phyloP scores from a whole-genome alignment of 2,797 vertebrate genomes.

The Melanotaenia pygmaea region DNA sequence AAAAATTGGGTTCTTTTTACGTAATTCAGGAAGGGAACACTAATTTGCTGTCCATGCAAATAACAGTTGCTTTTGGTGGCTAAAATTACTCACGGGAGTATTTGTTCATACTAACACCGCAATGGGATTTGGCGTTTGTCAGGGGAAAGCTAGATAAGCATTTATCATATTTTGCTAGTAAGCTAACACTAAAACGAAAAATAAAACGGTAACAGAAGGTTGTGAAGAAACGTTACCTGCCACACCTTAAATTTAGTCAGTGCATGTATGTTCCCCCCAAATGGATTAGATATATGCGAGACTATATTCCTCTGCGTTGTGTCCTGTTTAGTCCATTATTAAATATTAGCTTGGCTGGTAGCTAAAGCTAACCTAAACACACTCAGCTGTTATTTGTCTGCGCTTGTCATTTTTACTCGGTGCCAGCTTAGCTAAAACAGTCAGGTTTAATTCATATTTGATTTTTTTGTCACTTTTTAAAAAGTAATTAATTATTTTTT shows the following conservation, averaged over 20 bases:
- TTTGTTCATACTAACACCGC: background rate
- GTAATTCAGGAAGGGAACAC: background rate
- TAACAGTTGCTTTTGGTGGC: accelerated
- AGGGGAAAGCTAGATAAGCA: background rate
- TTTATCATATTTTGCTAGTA: slow-evolving; percentile 15
- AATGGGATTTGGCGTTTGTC: slow-evolving; percentile 11
- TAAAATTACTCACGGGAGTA: background rate
- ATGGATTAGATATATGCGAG: background rate
- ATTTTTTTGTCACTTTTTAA: background rate
- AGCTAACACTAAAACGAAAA: slow-evolving; percentile 51
- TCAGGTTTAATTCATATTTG: background rate
- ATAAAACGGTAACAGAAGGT: slow-evolving; percentile 35
- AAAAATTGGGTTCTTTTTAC: background rate
- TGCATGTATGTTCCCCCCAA: background rate
- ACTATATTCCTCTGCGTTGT: background rate
- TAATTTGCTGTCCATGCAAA: background rate
- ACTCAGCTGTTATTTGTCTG: slow-evolving; percentile 55
- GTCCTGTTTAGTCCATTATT: background rate
- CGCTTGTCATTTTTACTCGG: slow-evolving; percentile 10
- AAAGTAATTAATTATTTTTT: accelerated
- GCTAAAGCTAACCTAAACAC: slow-evolving; percentile 40
- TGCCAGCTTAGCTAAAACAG: background rate
- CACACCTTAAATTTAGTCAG: accelerated
- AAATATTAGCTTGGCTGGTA: slow-evolving; percentile 43
- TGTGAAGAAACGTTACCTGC: too few species aligned